Evolutionary conservation across 2,113 vertebrate species (phyloP), one percentile per base, ranked within the genome.

Genomic region (Entosphenus tridentatus): DNA sequence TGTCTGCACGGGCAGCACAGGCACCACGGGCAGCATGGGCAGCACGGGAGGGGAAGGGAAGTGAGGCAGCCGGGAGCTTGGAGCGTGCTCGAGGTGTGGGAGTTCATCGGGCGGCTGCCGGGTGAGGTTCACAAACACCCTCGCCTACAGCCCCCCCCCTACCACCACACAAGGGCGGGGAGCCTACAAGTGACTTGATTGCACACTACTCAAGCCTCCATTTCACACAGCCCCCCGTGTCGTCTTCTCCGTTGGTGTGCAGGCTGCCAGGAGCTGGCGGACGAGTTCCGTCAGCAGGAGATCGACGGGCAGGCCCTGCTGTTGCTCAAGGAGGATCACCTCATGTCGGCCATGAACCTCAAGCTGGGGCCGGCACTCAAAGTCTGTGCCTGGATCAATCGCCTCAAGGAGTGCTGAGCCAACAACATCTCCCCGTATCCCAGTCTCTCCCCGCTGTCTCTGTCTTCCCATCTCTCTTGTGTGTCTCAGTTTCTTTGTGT

Each of bases 261-360:
- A 98, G 93, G 92, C n/a, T 96, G 90, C 72, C 90, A 95, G 74
- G 92, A 98, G 74, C 80, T 98, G 74, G 89, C 90, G 1, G 81
- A 85, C 58, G 87, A 96, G 72, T 96, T 98, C 75, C 82, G 90
- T 57, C 89, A 91, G 2, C 92, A 98, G 80, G 92, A 96, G 77
- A 98, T 98, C 56, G 93, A 98, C 21, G 92, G 93, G 13, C 93
- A 98, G 79, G 93, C 93, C 55, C 80, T 98, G 71, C 75, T 96
- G 75, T 82, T 98, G 67, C 82, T 96, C 73, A 87, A 89, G 72
- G 92, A 98, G 74, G 93, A 98, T 70, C 93, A 98, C 70, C 89
- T 98, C 56, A 96, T 98, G 84, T 89, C 87, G 76, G 93, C 93
- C 71, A 96, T 98, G 89, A 98, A 96, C 73, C 89, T 98, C 77